Conservation (phyloP, 2,113 vertebrate species). For the Antigone vipio region DNA sequence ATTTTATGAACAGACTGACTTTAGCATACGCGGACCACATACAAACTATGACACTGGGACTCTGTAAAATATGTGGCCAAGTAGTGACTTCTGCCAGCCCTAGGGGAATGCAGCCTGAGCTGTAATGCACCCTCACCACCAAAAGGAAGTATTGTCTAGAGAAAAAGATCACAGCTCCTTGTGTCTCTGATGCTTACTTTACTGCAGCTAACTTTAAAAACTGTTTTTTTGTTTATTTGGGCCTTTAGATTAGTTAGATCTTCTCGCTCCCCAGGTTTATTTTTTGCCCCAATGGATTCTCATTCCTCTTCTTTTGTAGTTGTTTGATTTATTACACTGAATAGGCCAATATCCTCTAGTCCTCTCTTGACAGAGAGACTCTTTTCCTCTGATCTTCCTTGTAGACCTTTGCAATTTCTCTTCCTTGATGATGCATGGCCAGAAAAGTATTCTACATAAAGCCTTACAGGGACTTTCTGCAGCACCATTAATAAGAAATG, state of each 20-base stretch:
- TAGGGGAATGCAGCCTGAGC: not conserved
- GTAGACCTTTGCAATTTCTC: not conserved
- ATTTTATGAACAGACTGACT: not conserved
- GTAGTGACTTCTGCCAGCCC: not conserved
- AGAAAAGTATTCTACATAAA: not conserved
- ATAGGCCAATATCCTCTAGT: not conserved
- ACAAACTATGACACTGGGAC: not conserved
- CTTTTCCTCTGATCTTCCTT: not conserved
- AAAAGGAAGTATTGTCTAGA: not conserved
- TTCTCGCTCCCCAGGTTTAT: not conserved
- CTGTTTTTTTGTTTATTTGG: not conserved
- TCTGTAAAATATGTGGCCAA: not conserved
- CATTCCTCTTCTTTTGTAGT: not conserved
- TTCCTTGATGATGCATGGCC: not conserved
- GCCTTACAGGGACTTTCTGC: not conserved
- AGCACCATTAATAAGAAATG: not conserved
- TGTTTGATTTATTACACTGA: not conserved
- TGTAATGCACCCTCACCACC: rapidly evolving
- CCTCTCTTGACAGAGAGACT: not conserved
- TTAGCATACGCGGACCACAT: not conserved
- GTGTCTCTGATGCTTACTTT: not conserved
- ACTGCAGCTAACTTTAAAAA: not conserved
- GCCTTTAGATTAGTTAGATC: not conserved
- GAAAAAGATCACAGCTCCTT: not conserved
- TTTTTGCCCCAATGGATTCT: not conserved